Evolutionary conservation across 2,797 vertebrate genomes (phyloP).

Genomic region (Pangasius mekongensis): DNA sequence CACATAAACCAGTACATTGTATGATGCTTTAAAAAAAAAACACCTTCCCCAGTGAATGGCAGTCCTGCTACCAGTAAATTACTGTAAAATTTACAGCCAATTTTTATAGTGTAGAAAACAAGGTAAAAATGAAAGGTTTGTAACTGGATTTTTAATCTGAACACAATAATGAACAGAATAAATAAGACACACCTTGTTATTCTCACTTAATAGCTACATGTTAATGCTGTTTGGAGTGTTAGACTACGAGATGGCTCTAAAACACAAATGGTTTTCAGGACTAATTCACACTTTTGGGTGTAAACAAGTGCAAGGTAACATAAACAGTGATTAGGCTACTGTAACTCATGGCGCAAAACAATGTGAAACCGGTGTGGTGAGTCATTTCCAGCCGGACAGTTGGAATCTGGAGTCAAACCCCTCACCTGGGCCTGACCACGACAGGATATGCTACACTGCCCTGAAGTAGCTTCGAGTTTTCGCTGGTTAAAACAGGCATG

Average conservation of each 20-base stretch:
- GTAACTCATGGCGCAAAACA: not conserved
- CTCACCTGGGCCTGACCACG: not conserved
- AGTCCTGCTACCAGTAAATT: not conserved
- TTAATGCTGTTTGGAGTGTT: not conserved
- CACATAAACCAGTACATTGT: not conserved
- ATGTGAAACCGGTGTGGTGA: conserved; percentile 21
- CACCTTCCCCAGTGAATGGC: not conserved
- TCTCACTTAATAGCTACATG: not conserved
- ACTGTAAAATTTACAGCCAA: not conserved
- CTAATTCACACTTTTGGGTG: conserved; percentile 6
- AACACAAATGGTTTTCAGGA: not conserved
- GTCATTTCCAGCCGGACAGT: not conserved
- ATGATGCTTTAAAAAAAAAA: not conserved
- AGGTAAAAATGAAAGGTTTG: not conserved
- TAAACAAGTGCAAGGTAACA: conserved; percentile 30
- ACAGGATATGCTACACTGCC: not conserved
- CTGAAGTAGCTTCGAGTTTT: not conserved
- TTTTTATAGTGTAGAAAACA: not conserved
- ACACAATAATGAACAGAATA: not conserved
- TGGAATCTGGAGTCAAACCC: not conserved
- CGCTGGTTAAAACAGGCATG: not conserved
- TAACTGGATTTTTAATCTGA: not conserved
- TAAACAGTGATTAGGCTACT: conserved; percentile 31
- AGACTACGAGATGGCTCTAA: not conserved
- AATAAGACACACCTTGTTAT: not conserved